Percentiles rank a stretch among this genome's conserved stretches.
These are phyloP conservation scores for Panagrolaimus sp. DNA, from an alignment of 1,140 invertebrate genomes.

Conservation along the genomic window DNA sequence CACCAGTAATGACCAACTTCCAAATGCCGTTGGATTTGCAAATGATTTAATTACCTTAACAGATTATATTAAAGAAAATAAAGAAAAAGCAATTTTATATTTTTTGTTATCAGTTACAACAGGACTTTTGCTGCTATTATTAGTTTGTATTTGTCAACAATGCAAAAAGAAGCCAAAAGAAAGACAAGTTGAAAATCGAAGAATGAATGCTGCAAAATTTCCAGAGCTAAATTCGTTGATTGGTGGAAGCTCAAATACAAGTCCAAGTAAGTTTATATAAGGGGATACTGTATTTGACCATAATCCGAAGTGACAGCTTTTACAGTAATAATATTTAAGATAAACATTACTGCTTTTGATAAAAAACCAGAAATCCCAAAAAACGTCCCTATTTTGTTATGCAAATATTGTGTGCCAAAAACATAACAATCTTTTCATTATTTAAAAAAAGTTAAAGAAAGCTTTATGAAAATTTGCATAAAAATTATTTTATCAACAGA, in stretches of 20 bases:
- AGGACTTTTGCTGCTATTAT: constrained; percentile 39
- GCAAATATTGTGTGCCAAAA: no score
- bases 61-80: constrained; percentile 42
- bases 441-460: no score
- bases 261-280: neutral
- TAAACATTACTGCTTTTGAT: no score
- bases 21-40: constrained; percentile 20
- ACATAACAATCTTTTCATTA: no score
- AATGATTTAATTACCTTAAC: constrained; percentile 10
- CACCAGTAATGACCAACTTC: neutral
- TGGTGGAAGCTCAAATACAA: constrained; percentile 20
- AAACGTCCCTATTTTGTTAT: no score
- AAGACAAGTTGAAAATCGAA: neutral
- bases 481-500: no score
- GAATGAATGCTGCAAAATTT: neutral
- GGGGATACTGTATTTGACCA: no score
- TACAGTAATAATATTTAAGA: no score
- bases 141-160: constrained; percentile 35
- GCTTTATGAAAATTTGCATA: no score
- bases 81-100: constrained; percentile 41
- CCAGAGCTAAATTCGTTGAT: constrained; percentile 29
- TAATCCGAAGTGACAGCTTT: no score
- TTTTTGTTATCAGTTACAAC: constrained; percentile 32
- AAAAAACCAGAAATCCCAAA: no score
- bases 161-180: constrained; percentile 26